Evolutionary conservation across 2,113 vertebrate species (phyloP).

Genomic region (Morone saxatilis): DNA sequence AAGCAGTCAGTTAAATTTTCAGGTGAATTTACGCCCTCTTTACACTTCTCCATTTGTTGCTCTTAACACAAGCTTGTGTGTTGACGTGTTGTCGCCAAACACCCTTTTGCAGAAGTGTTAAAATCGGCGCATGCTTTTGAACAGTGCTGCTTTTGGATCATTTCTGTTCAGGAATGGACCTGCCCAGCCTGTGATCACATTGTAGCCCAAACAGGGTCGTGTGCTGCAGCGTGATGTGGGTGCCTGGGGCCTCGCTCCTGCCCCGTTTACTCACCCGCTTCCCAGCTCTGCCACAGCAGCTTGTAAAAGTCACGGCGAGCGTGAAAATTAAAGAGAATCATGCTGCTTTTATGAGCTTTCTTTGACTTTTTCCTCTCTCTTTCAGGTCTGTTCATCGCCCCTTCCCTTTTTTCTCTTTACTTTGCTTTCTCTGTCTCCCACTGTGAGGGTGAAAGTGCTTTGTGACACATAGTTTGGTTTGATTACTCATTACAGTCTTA

Average conservation of each 20-base stretch:
- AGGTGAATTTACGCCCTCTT: background rate
- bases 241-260: constrained; percentile 46
- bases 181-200: constrained; percentile 39
- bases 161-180: constrained; percentile 30
- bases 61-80: constrained; percentile 1
- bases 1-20: constrained; percentile 7
- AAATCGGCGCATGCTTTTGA: background rate
- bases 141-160: background rate
- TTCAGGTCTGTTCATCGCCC: background rate
- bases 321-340: constrained; percentile 74
- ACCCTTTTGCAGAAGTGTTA: constrained; percentile 11
- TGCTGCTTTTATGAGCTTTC: constrained; percentile 74
- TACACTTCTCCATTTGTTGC: constrained; percentile 14
- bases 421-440: constrained; percentile 20
- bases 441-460: constrained; percentile 46
- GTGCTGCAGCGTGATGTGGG: constrained; percentile 26
- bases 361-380: constrained; percentile 36
- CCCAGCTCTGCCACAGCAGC: constrained; percentile 57
- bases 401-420: background rate
- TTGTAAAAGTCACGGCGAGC: constrained; percentile 71
- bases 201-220: background rate
- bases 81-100: background rate
- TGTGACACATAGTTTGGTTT: constrained; percentile 43
- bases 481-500: constrained; percentile 37
- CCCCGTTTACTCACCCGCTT: constrained; percentile 47